A percentile compares a stretch with the other conserved stretches of the same genome.
Evolutionary conservation across 2,888 invertebrate species (phyloP).

Genomic region (Schizaphis graminum): DNA sequence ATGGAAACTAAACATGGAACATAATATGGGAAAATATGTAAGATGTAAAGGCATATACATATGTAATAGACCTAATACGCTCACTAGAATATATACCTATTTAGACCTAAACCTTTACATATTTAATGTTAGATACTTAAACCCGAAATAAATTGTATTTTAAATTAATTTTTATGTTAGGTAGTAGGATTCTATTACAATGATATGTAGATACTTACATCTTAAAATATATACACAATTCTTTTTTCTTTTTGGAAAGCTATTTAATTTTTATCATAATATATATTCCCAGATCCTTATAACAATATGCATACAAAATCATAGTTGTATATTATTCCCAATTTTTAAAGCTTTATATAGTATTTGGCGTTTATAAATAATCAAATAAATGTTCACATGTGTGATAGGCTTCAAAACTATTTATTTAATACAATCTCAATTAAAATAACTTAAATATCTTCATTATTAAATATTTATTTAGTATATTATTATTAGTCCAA

Average conservation of each 20-base stretch:
- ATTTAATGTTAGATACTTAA: neutral
- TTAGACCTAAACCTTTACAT: slow-evolving; percentile 1
- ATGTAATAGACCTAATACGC: neutral
- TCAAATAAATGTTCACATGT: neutral
- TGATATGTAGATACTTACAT: neutral
- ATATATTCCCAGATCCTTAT: neutral
- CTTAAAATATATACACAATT: neutral
- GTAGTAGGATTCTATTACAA: neutral
- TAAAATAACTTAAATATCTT: neutral
- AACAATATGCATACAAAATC: neutral
- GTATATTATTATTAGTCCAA: neutral
- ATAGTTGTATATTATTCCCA: neutral
- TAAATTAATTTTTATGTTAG: neutral
- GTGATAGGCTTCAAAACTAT: neutral
- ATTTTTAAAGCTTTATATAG: neutral
- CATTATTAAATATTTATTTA: neutral
- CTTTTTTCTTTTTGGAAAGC: neutral
- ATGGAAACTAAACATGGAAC: slow-evolving; percentile 20
- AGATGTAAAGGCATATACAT: neutral
- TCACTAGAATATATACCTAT: slow-evolving; percentile 18
- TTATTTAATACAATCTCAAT: neutral
- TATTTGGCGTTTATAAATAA: neutral
- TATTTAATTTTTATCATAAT: neutral
- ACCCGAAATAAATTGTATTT: neutral
- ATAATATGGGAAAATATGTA: slow-evolving; percentile 28